Evolutionary conservation across 2,888 invertebrate species (phyloP), one percentile per base, ranked within the genome.

Genomic region (Apodemia zela): DNA sequence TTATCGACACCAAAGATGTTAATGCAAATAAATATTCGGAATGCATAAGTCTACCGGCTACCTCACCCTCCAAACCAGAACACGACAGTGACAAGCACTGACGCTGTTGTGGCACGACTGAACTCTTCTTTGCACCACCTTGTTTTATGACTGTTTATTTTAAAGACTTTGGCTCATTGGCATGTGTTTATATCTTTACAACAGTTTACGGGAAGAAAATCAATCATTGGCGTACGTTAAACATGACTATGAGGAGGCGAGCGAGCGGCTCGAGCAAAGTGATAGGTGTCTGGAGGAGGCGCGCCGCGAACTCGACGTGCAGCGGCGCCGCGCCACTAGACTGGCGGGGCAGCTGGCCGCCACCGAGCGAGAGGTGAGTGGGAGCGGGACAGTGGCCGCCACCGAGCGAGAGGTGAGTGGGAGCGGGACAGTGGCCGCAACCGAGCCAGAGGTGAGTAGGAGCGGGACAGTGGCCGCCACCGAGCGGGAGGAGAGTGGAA

Each of bases 131-230:
- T 2, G 0, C 5, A 0, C 29, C 4, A 29, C 29, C 29, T 29
- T 4, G 4, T 29, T 6, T 38, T 38, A 15, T 38, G 15, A 1
- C 13, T 38, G 15, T 13, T 2, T 10, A 38, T 38, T 21, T 21
- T 21, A 13, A 51, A 4, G 0, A 11, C 21, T 17, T 17, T 49
- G 18, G 5, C 21, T 51, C 13, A 18, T 18, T 51, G 33, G 21
- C 5, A 42, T 35, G 1, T 33, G 33, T 33, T 33, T 10, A 33
- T 33, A 33, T 33, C 7, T 8, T 1, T 10, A 60, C 11, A 21
- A 10, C 70, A 91, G 90, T 69, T 68, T 89, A 11, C 85, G 89
- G 0, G 89, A 89, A 61, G 89, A 90, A 67, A 89, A 88, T 66
- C 70, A 75, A 62, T 69, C 75, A 0, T 65, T 90, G 59, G 68